Conservation (phyloP, 2,113 vertebrate species). For the Thomomys bottae region DNA sequence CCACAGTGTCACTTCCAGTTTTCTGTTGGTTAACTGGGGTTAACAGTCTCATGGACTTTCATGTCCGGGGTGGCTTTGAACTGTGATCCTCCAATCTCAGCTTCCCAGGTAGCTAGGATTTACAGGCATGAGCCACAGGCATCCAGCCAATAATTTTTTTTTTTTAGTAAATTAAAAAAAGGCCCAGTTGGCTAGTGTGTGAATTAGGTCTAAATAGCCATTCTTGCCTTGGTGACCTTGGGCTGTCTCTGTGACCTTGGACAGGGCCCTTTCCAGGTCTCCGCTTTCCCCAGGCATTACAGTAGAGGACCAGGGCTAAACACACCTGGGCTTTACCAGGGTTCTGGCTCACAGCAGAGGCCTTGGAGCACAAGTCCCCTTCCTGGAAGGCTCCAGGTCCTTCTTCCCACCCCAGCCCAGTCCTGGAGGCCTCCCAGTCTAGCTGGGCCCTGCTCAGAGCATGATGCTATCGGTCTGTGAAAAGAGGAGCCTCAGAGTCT, state of each 20-base stretch:
- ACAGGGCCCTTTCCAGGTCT: neutral
- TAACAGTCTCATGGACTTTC: too few relatives aligned
- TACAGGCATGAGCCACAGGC: too few relatives aligned
- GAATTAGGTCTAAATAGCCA: neutral
- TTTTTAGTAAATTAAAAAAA: neutral
- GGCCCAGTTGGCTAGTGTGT: fast-evolving
- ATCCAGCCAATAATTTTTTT: too few relatives aligned
- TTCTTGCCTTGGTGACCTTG: neutral
- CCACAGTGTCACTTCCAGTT: too few relatives aligned
- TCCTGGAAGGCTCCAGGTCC: neutral
- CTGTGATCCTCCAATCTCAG: too few relatives aligned
- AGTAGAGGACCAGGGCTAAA: neutral
- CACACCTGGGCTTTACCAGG: neutral
- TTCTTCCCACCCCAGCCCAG: too few relatives aligned
- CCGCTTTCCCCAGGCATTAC: neutral
- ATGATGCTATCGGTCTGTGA: neutral
- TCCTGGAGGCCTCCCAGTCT: neutral
- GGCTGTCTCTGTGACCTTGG: neutral
- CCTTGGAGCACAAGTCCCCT: neutral
- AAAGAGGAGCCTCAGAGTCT: neutral
- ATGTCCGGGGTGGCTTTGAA: too few relatives aligned
- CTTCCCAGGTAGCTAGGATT: too few relatives aligned
- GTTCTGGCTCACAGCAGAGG: neutral
- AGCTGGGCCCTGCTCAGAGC: neutral
- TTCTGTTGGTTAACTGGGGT: too few relatives aligned